A percentile compares a stretch with the other conserved stretches of the same genome.
phyloP scores from a whole-genome alignment of 1,140 invertebrate species.

The Formica exsecta region DNA sequence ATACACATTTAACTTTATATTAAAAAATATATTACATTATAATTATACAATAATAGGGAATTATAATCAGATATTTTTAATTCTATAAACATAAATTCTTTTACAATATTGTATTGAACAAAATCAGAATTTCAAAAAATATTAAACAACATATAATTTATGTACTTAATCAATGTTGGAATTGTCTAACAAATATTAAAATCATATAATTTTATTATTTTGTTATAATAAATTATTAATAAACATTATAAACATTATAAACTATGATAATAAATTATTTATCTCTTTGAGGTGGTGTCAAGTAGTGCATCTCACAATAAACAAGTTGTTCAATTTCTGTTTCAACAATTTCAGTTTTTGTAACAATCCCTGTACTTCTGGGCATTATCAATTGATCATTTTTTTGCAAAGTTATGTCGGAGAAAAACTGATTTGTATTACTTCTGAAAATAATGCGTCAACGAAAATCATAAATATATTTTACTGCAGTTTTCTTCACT shows the following conservation, averaged over 20 bases:
- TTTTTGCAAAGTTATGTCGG: not conserved
- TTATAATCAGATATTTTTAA: too few species aligned
- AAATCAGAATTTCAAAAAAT: not conserved
- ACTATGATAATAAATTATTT: not conserved
- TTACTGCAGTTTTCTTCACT: not conserved
- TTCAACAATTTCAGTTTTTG: slow-evolving; percentile 12
- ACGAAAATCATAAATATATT: not conserved
- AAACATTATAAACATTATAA: not conserved
- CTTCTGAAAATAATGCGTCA: slow-evolving; percentile 35
- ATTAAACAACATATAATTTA: not conserved
- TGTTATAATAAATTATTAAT: not conserved
- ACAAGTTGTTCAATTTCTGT: slow-evolving; percentile 31
- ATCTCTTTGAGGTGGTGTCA: slow-evolving; percentile 12
- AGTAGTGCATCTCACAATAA: slow-evolving; percentile 5
- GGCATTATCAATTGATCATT: slow-evolving; percentile 4
- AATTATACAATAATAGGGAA: too few species aligned
- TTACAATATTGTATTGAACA: not conserved
- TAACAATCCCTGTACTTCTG: not conserved
- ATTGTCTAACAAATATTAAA: not conserved
- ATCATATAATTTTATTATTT: slow-evolving; percentile 5
- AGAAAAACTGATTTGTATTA: not conserved
- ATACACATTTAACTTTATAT: not conserved
- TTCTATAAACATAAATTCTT: too few species aligned
- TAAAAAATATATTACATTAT: not conserved
- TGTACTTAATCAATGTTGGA: not conserved